A percentile compares a stretch with the other conserved stretches of the same genome.
Evolutionary conservation across 2,888 invertebrate genomes (phyloP).

Genomic region (Caenorhabditis plicata): DNA sequence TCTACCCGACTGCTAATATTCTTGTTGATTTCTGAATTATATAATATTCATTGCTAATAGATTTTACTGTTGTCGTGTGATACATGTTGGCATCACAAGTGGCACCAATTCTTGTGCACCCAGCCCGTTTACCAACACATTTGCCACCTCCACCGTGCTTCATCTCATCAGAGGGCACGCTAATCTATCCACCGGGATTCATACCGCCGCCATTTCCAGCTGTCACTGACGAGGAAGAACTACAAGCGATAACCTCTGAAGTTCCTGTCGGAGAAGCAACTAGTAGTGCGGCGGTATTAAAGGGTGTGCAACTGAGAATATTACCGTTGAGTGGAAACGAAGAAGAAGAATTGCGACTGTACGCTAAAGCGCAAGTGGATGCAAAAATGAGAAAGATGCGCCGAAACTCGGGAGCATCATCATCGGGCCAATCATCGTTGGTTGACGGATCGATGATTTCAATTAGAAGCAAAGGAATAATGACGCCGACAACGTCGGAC

Average conservation of each 20-base stretch:
- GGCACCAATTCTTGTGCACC: conserved; percentile 33
- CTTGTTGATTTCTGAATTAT: too few species aligned
- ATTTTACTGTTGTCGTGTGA: too few species aligned
- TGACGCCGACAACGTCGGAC: conserved; percentile 19
- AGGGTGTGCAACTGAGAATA: conserved; percentile 12
- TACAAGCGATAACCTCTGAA: conserved; percentile 10
- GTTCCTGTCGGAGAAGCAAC: conserved; percentile 4
- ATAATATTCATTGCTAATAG: too few species aligned
- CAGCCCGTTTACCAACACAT: conserved; percentile 37
- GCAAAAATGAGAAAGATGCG: conserved; percentile 8
- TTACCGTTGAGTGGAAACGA: conserved; percentile 25
- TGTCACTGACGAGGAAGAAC: conserved; percentile 31
- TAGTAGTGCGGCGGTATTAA: not conserved
- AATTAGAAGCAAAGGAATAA: not conserved
- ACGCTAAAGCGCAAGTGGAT: conserved; percentile 26
- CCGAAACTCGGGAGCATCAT: conserved; percentile 1
- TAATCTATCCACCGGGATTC: conserved; percentile 28
- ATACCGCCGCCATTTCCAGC: conserved; percentile 31
- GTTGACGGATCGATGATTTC: too few species aligned
- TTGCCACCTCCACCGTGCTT: conserved; percentile 35
- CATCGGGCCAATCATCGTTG: not conserved
- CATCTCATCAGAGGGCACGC: conserved; percentile 6
- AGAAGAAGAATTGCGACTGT: conserved; percentile 24
- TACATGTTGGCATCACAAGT: conserved; percentile 27
- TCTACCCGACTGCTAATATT: too few species aligned